phyloP scores from a whole-genome alignment of 1,140 invertebrate species.

The Drosophila sp. region DNA sequence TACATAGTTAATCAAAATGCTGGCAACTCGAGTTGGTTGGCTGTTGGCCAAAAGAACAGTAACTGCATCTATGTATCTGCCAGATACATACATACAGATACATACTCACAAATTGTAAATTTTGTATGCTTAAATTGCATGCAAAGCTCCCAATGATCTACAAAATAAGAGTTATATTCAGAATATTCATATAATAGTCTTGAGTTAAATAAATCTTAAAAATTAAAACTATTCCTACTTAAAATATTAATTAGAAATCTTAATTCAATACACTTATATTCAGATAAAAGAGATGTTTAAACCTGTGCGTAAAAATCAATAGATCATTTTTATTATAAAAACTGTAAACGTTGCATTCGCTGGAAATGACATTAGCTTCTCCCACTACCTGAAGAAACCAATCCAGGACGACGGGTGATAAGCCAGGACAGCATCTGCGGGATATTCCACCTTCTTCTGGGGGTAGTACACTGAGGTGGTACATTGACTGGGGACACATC shows the following conservation, averaged over 20 bases:
- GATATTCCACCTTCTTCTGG: background rate
- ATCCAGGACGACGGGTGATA: conserved; percentile 27
- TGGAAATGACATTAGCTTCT: background rate
- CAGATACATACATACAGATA: conserved; percentile 18
- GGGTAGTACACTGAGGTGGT: background rate
- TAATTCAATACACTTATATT: no score
- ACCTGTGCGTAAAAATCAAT: no score
- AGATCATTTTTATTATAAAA: no score
- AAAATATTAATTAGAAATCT: no score
- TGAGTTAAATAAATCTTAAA: no score
- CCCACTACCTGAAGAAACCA: background rate
- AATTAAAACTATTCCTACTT: no score
- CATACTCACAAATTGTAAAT: no score
- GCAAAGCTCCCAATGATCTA: no score
- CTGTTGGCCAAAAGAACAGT: conserved; percentile 23
- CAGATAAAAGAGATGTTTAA: no score
- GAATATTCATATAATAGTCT: no score
- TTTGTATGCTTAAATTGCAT: background rate
- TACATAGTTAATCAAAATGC: conserved; percentile 40
- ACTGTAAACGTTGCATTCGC: background rate
- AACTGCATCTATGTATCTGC: background rate
- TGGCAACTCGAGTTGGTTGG: conserved; percentile 36
- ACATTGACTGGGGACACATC: conserved; percentile 25
- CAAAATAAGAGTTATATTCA: no score
- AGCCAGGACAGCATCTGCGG: conserved; percentile 19